Percentiles rank a stretch among this genome's conserved stretches.
Evolutionary conservation across 2,113 vertebrate genomes (phyloP).

Genomic region (Psophia crepitans): DNA sequence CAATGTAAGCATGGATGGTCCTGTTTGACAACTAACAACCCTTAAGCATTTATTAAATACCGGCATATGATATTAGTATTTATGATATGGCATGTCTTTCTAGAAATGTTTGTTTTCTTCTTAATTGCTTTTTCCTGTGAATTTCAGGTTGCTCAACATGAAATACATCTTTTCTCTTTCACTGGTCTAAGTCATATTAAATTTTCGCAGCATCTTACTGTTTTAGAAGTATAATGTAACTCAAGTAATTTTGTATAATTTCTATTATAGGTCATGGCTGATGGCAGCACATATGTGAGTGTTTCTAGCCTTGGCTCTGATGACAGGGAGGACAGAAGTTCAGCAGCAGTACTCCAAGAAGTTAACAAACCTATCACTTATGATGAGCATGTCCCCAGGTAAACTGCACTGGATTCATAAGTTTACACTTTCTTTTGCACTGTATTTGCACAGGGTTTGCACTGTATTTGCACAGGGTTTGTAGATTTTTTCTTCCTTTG

Average conservation of each 20-base stretch:
- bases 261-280: constrained; percentile 80
- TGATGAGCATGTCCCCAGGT: constrained; percentile 83
- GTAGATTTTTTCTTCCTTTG: background rate
- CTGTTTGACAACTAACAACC: background rate
- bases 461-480: background rate
- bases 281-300: constrained; percentile 76
- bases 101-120: background rate
- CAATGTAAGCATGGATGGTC: background rate
- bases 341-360: background rate
- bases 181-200: background rate
- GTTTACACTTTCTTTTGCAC: background rate
- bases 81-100: background rate
- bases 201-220: background rate
- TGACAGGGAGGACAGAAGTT: background rate
- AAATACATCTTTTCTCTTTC: background rate
- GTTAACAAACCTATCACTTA: constrained; percentile 36
- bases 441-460: background rate
- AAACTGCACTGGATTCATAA: background rate
- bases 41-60: background rate
- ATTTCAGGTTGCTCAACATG: background rate
- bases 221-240: background rate
- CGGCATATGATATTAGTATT: background rate
- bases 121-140: background rate
- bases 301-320: constrained; percentile 24
- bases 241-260: background rate